Percentiles rank a stretch among this genome's conserved stretches.
Evolutionary conservation across 2,113 vertebrate species (phyloP).

Genomic region (Stegastes partitus): DNA sequence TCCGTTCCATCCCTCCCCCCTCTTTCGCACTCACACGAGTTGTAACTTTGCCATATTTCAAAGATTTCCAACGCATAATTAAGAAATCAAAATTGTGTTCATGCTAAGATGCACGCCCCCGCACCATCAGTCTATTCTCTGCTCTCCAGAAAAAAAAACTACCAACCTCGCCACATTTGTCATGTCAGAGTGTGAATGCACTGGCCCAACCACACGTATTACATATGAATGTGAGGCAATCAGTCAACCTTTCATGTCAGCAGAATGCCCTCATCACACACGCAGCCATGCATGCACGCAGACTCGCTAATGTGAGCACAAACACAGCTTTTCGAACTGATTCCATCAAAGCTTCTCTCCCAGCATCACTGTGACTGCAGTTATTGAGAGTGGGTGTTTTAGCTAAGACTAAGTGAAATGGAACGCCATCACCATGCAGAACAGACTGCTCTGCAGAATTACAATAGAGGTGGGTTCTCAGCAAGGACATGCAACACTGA

Average conservation of each 20-base stretch:
- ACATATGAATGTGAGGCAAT: slow-evolving; percentile 59
- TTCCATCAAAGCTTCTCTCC: slow-evolving; percentile 43
- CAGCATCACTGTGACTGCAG: slow-evolving; percentile 41
- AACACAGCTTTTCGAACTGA: slow-evolving; percentile 44
- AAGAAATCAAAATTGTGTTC: slow-evolving; percentile 37
- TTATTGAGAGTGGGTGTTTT: slow-evolving; percentile 62
- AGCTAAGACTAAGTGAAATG: slow-evolving; percentile 63
- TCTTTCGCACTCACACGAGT: neutral
- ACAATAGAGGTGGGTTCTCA: slow-evolving; percentile 58
- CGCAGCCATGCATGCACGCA: neutral
- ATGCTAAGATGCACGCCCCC: slow-evolving; percentile 16
- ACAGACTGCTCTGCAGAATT: slow-evolving; percentile 50
- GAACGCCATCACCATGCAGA: slow-evolving; percentile 47
- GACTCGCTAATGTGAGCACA: slow-evolving; percentile 24
- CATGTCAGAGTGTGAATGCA: slow-evolving; percentile 36
- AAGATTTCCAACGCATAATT: slow-evolving; percentile 41
- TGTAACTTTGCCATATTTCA: slow-evolving; percentile 24
- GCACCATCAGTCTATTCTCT: slow-evolving; percentile 24
- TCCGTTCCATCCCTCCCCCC: neutral
- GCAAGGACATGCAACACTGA: slow-evolving; percentile 44
- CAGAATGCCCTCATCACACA: slow-evolving; percentile 21
- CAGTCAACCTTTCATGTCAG: slow-evolving; percentile 62
- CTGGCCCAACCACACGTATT: slow-evolving; percentile 26
- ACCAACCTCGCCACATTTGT: slow-evolving; percentile 37
- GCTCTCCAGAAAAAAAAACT: slow-evolving; percentile 32